Evolutionary conservation across 1,140 invertebrate genomes (phyloP), one percentile per base, ranked within the genome.

Genomic region (Panagrolaimus sp.): DNA sequence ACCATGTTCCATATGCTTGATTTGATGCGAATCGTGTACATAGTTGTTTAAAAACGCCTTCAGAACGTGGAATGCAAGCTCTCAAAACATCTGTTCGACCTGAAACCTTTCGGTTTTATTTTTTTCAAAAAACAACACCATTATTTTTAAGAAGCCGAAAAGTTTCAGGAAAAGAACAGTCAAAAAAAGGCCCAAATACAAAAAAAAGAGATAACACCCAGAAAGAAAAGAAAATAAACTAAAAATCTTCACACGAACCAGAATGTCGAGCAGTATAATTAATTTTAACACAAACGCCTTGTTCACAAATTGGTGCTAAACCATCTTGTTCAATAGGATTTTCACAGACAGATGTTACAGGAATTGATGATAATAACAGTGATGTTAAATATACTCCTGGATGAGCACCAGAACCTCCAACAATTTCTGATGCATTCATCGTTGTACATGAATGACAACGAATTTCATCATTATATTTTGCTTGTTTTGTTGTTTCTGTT

Each of bases 231-330:
- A 20, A 16, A 1, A 57, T 20, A 57, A 38, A 64, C 16, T 44
- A 64, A 44, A n/a, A 63, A 9, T 44, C 2, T 31, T 38, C 2
- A 64, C 16, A 43, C 63, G 42, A 13, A 64, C 63, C 63, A 44
- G 63, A 64, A 47, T 64, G 45, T 38, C 45, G 42, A 27, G 42
- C 63, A 47, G 63, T 64, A 31, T 64, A 64, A 31, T 64, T 64
- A 47, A 64, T 64, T 47, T 64, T 64, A 25, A 64, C 63, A 47
- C 63, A 64, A 16, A 64, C 23, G 63, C 63, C 63, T 44, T 64
- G 42, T n/a, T 64, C 63, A 31, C 63, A 64, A 23, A 64, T 27
- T 31, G 63, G 63, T 31, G 63, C 45, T 23, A 20, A 44, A 1
- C 31, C 63, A 31, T 47, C 45, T 23, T 20, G 20, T 44, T 44